Base-by-base conservation (phyloP, 2,888 invertebrate genomes). In the Mylabris sibirica region DNA sequence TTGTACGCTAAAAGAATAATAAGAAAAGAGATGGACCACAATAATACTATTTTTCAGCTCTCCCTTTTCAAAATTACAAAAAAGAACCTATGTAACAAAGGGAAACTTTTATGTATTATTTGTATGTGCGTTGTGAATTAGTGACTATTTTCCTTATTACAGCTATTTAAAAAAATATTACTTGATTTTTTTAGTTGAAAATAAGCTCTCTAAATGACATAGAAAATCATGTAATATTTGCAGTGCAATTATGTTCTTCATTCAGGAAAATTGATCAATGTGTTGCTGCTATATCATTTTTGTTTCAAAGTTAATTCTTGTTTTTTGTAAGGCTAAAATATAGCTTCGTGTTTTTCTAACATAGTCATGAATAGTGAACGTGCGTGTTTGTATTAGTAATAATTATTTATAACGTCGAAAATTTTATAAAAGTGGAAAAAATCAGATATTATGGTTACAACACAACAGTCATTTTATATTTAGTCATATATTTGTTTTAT, bases 1-100 rank as follows among this genome's bases (percentile, higher is more conserved):
- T 73, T 75, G 70, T 73, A 75, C 73, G 44, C 72, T 73, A 71
- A 67, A 70, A 49, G 34, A 69, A 57, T 65, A 65, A 68, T 63
- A 65, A 14, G 9, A 41, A 41, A 65, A 65, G 63, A 68, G 61
- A 67, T 66, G 70, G 70, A 70, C 70, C 70, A 70, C 65, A 65
- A 41, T 30, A 30, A 30, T n/a, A 59, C 60, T 60, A 38, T 60
- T 64, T 67, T 70, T 24, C 62, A 62, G 44, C 65, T 67, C 59
- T 35, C 60, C 38, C 65, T 44, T 61, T 65, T 61, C 53, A 34
- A 44, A 44, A 44, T 44, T 53, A 9, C 11, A 20, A 22, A 17
- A 44, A 17, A 3, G 4, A 17, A 17, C 30, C 3, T 30, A 44
- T 6, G n/a, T 12, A 17, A 44, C 11, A 60, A 64, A 65, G 62